Evolutionary conservation across 2,797 vertebrate genomes (phyloP), one percentile per base, ranked within the genome.

Genomic region (Ambastaia sidthimunki): DNA sequence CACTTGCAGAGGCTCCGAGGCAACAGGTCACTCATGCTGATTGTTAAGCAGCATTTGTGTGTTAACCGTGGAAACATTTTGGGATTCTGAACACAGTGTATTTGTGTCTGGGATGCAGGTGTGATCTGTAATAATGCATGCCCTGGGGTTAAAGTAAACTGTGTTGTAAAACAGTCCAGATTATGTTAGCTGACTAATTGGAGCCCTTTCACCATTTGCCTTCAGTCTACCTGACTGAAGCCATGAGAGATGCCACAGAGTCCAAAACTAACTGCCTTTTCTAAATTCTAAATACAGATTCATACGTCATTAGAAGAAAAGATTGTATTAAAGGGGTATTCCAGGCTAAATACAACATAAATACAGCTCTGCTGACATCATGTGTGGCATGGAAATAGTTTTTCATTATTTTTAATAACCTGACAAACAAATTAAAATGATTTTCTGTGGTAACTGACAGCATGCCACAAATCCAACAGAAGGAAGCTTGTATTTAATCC

Each of bases 1-100:
- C 55, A 72, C 77, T 72, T 11, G 21, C 55, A 44, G 73, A 71
- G 59, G 31, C 59, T 70, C 47, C n/a, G 71, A 69, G 48, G 76
- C 67, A 67, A 52, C 75, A 60, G 80, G 75, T 78, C 63, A 59
- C 25, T 18, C 15, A 12, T 10, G 21, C 52, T 50, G 28, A 78
- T 62, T 72, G 75, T 74, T 68, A 28, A 72, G 44, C 44, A 48
- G 13, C 41, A 54, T 54, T 52, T 55, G 21, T 19, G 16, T 72
- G 59, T 66, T 65, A 52, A 23, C 48, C 48, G n/a, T 0, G 48
- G 19, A 73, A 75, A 37, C 0, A n/a, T 21, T 37, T 55, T 55
- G 23, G 7, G 62, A n/a, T 15, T 55, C 31, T 55, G 15, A 55
- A 76, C 18, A 28, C 37, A 52, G 44, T 34, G 19, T 18, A 44